Percentiles rank a stretch among this genome's conserved stretches.
Evolutionary conservation across 1,140 invertebrate genomes (phyloP).

Genomic region (Tetramorium simillimum): DNA sequence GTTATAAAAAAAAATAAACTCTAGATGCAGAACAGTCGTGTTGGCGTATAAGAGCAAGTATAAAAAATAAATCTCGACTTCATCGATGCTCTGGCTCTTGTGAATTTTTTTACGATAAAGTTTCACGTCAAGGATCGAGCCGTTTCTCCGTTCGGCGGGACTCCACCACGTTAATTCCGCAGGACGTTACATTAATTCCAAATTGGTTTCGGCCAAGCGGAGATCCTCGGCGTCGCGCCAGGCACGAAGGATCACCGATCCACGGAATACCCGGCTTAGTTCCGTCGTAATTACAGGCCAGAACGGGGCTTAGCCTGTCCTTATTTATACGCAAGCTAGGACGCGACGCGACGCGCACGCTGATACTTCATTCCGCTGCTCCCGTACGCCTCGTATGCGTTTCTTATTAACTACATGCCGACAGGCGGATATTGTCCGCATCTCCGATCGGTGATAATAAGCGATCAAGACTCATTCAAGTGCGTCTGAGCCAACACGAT

Average conservation of each 20-base stretch:
- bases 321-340: slow-evolving; percentile 82
- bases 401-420: slow-evolving; percentile 64
- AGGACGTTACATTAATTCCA: slow-evolving; percentile 85
- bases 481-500: background rate
- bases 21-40: background rate
- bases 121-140: slow-evolving; percentile 34
- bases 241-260: slow-evolving; percentile 83
- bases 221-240: slow-evolving; percentile 68
- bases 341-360: slow-evolving; percentile 61
- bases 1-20: background rate
- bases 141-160: slow-evolving; percentile 65
- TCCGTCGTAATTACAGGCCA: slow-evolving; percentile 84
- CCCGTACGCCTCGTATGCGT: slow-evolving; percentile 35
- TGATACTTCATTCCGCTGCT: slow-evolving; percentile 53
- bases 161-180: slow-evolving; percentile 77
- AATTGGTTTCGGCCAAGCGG: slow-evolving; percentile 83
- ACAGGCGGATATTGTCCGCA: slow-evolving; percentile 60
- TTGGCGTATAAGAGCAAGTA: background rate
- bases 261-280: slow-evolving; percentile 84
- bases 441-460: background rate
- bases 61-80: background rate
- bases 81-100: background rate
- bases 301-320: slow-evolving; percentile 83
- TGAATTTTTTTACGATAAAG: slow-evolving; percentile 18
- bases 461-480: background rate